These are phyloP conservation scores for Phoronis australis DNA, from an alignment of 2,888 invertebrate species.

Conservation along the genomic window DNA sequence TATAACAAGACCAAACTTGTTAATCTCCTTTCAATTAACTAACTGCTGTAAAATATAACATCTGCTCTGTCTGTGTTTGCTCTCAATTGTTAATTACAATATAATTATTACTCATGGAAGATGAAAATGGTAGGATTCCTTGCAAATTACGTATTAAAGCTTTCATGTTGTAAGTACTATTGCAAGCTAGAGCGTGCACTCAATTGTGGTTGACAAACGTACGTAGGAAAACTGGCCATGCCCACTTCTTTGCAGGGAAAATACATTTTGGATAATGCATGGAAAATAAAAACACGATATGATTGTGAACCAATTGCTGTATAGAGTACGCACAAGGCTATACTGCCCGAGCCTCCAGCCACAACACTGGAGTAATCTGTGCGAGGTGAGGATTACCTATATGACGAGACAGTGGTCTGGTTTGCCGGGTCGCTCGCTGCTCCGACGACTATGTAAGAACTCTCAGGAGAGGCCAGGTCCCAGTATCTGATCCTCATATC, in stretches of 20 bases:
- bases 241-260: background rate
- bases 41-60: too few relatives aligned
- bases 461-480: constrained; percentile 75
- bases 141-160: too few relatives aligned
- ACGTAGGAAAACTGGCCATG: background rate
- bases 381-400: too few relatives aligned
- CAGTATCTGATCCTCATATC: constrained; percentile 87
- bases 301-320: background rate
- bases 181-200: too few relatives aligned
- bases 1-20: too few relatives aligned
- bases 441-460: constrained; percentile 75
- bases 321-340: background rate
- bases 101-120: too few relatives aligned
- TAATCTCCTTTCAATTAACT: too few relatives aligned
- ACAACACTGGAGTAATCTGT: constrained; percentile 65
- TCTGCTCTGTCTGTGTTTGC: too few relatives aligned
- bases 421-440: constrained; percentile 65
- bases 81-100: too few relatives aligned
- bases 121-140: too few relatives aligned
- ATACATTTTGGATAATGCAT: background rate
- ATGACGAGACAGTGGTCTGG: constrained; percentile 55
- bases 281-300: background rate
- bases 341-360: background rate
- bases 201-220: too few relatives aligned
- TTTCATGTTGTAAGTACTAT: too few relatives aligned